phyloP scores from a whole-genome alignment of 2,888 invertebrate species.

The Aplocera efformata region DNA sequence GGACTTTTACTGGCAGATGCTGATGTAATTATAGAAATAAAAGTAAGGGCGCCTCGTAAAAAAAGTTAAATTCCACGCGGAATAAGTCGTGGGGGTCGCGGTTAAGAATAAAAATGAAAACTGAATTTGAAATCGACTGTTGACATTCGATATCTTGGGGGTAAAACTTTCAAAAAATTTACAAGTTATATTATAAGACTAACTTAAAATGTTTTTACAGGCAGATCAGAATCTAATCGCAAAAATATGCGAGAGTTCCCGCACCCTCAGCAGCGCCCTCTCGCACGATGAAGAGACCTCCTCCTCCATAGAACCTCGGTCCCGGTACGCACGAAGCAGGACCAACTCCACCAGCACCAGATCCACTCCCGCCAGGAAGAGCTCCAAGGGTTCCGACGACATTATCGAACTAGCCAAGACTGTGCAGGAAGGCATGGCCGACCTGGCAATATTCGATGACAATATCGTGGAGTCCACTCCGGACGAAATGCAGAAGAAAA shows the following conservation, averaged over 20 bases:
- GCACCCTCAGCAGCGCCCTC: conserved; percentile 60
- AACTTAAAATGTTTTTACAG: conserved; percentile 35
- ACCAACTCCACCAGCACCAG: conserved; percentile 52
- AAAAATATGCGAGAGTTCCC: conserved; percentile 61
- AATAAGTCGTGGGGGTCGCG: too few species aligned
- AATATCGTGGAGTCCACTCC: conserved; percentile 40
- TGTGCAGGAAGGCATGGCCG: conserved; percentile 79
- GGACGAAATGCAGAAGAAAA: conserved; percentile 58
- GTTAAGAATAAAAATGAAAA: too few species aligned
- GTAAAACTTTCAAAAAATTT: too few species aligned
- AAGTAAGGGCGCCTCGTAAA: too few species aligned
- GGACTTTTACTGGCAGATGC: too few species aligned
- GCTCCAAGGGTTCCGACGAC: conserved; percentile 62
- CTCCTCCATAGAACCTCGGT: conserved; percentile 59
- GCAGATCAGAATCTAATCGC: conserved; percentile 56
- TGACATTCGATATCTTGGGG: too few species aligned
- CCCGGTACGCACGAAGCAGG: conserved; percentile 52
- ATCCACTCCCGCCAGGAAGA: conserved; percentile 57
- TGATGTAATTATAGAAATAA: too few species aligned
- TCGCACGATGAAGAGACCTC: conserved; percentile 68
- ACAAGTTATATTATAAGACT: too few species aligned
- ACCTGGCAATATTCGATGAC: conserved; percentile 62
- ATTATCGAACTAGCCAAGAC: conserved; percentile 75
- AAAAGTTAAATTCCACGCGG: too few species aligned
- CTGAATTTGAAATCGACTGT: too few species aligned